Percentiles rank a stretch among this genome's conserved stretches.
Conservation (phyloP, 2,797 vertebrate genomes). For the Remorina albescens region DNA sequence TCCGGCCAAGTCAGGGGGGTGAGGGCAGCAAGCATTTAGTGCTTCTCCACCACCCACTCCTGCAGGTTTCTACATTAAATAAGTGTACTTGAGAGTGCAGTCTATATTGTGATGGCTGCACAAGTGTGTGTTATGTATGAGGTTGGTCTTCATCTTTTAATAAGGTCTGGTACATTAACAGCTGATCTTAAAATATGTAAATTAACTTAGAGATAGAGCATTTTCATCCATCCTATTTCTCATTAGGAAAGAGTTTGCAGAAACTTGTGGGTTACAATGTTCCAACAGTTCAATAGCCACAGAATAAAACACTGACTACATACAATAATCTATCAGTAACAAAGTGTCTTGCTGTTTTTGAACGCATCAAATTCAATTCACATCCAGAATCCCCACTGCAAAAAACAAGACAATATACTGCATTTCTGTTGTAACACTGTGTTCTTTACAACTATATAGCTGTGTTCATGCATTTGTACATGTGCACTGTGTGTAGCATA, state of each 20-base stretch:
- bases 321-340: background rate
- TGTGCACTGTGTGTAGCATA: conserved; percentile 14
- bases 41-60: conserved; percentile 67
- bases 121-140: conserved; percentile 16
- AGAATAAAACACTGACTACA: background rate
- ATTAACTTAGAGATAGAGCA: background rate
- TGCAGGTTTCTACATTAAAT: conserved; percentile 66
- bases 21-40: conserved; percentile 63
- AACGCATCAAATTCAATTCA: background rate
- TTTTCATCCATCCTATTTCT: background rate
- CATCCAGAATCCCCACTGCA: background rate
- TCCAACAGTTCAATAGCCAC: background rate
- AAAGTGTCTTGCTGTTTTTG: conserved; percentile 16
- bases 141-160: conserved; percentile 28
- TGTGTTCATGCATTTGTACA: conserved; percentile 5
- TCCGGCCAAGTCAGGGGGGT: conserved; percentile 58
- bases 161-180: background rate
- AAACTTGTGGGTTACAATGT: background rate
- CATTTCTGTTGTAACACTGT: conserved; percentile 20
- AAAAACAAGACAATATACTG: background rate
- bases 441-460: conserved; percentile 8
- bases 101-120: conserved; percentile 37
- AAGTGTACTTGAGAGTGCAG: conserved; percentile 46
- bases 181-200: background rate
- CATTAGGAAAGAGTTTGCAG: background rate